Evolutionary conservation across 2,888 invertebrate species (phyloP).

Genomic region (Drepanosiphum platanoidis): DNA sequence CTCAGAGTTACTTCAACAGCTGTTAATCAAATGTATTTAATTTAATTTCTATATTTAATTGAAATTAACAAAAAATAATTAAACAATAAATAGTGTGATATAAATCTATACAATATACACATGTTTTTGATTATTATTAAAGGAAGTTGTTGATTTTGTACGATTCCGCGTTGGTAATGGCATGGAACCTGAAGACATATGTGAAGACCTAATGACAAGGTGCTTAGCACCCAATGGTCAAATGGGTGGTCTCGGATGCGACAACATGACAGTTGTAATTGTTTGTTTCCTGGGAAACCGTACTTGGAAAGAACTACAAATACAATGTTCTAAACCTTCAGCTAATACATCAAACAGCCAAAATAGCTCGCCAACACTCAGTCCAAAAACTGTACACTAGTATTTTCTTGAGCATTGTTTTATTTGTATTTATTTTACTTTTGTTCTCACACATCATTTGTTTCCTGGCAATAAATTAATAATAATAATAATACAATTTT

Average conservation of each 20-base stretch:
- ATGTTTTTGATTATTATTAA: constrained; percentile 54
- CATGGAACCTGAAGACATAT: constrained; percentile 92
- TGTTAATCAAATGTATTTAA: too few species aligned
- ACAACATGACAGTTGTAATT: constrained; percentile 98
- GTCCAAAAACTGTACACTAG: constrained; percentile 55
- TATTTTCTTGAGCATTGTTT: constrained; percentile 57
- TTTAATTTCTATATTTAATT: too few species aligned
- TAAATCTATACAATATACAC: too few species aligned
- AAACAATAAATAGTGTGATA: too few species aligned
- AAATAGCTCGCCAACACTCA: constrained; percentile 32
- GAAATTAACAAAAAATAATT: too few species aligned
- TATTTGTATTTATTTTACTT: constrained; percentile 56
- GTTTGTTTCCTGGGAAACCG: constrained; percentile 78
- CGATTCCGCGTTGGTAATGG: constrained; percentile 82
- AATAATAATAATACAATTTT: constrained; percentile 35
- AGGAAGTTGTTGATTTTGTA: constrained; percentile 91
- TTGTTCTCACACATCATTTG: constrained; percentile 56
- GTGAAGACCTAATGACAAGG: constrained; percentile 92
- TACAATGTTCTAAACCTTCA: constrained; percentile 62
- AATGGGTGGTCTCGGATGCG: constrained; percentile 96
- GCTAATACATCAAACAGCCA: constrained; percentile 36
- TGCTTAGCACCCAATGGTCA: constrained; percentile 97
- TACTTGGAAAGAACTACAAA: constrained; percentile 64
- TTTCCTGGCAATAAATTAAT: constrained; percentile 61
- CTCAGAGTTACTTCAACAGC: background rate